Evolutionary conservation across 2,113 vertebrate species (phyloP).

Genomic region (Gnathonemus longibarbis): DNA sequence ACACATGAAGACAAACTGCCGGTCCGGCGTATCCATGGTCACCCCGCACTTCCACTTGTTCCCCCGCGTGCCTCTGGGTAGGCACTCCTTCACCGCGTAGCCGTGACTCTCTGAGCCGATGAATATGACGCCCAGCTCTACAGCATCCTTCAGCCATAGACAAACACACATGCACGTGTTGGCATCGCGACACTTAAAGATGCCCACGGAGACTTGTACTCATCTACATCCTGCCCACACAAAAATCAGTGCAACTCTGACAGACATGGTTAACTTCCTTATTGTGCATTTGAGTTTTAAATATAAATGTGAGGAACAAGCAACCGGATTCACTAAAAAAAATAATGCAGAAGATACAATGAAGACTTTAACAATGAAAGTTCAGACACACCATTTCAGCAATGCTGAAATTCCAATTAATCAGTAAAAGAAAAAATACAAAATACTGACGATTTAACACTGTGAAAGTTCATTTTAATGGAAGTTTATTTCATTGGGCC

Average conservation of each 20-base stretch:
- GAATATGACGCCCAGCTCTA: constrained; percentile 75
- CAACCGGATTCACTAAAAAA: not conserved
- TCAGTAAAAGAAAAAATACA: not conserved
- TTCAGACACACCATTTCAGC: not conserved
- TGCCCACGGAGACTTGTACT: not conserved
- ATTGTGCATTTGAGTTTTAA: not conserved
- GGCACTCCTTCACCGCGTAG: constrained; percentile 63
- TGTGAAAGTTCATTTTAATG: not conserved
- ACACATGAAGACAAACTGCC: constrained; percentile 79
- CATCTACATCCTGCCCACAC: not conserved
- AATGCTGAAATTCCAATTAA: not conserved
- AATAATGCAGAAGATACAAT: not conserved
- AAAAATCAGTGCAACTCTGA: not conserved
- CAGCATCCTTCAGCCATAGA: constrained; percentile 66
- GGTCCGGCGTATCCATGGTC: constrained; percentile 62
- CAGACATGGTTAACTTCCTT: not conserved
- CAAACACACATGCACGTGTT: constrained; percentile 19
- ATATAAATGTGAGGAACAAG: not conserved
- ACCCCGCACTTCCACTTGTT: constrained; percentile 75
- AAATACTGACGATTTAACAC: not conserved
- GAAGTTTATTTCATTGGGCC: not conserved
- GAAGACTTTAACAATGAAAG: not conserved
- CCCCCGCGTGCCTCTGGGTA: constrained; percentile 57
- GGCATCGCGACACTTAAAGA: not conserved
- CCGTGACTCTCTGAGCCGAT: constrained; percentile 69